Percentiles rank a stretch among this genome's conserved stretches.
phyloP scores from a whole-genome alignment of 2,888 invertebrate species.

The Coleophora deauratella region DNA sequence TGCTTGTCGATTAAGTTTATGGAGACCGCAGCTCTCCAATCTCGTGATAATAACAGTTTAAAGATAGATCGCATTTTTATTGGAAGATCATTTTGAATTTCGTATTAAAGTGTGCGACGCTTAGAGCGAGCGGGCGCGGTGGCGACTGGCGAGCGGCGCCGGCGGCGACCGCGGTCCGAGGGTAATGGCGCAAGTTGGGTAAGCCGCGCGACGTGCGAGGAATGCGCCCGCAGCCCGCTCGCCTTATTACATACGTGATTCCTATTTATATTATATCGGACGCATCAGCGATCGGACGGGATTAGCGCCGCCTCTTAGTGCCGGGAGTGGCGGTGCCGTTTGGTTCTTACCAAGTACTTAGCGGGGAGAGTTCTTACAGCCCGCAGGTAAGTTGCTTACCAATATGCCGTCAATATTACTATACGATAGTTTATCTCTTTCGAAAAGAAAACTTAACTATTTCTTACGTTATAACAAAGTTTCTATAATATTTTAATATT shows the following conservation, averaged over 20 bases:
- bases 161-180: slow-evolving; percentile 27
- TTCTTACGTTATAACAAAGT: no score
- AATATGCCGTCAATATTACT: no score
- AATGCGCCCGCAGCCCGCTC: slow-evolving; percentile 47
- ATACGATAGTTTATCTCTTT: no score
- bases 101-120: slow-evolving; percentile 7
- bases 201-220: slow-evolving; percentile 64
- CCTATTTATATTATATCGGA: slow-evolving; percentile 69
- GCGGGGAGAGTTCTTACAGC: not conserved
- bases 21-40: no score
- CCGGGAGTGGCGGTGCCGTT: slow-evolving; percentile 19
- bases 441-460: no score
- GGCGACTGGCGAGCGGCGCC: no score
- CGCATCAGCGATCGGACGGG: slow-evolving; percentile 41
- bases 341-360: slow-evolving; percentile 43
- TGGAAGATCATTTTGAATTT: slow-evolving; percentile 9
- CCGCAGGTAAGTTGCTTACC: no score
- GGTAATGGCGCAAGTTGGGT: slow-evolving; percentile 64
- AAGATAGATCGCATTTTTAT: not conserved
- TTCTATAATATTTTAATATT: no score
- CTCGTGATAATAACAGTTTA: no score
- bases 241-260: slow-evolving; percentile 73
- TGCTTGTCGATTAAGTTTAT: no score
- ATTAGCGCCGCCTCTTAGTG: slow-evolving; percentile 56
- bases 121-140: slow-evolving; percentile 23